phyloP scores from a whole-genome alignment of 2,113 vertebrate genomes.

The Anoura caudifer region DNA sequence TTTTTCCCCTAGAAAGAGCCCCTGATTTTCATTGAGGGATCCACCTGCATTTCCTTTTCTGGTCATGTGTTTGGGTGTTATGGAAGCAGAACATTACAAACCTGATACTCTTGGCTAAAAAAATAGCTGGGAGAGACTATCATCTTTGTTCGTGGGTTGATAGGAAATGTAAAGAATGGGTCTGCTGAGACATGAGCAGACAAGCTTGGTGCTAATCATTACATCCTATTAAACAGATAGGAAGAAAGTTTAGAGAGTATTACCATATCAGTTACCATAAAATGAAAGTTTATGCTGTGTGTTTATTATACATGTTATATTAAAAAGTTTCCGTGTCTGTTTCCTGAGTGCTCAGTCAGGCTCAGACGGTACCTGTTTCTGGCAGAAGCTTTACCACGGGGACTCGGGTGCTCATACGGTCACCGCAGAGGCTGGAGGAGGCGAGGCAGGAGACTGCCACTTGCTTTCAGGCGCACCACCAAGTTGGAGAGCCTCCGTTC shows the following conservation, averaged over 20 bases:
- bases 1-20: background rate
- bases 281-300: background rate
- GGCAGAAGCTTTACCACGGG: background rate
- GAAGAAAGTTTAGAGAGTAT: background rate
- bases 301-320: background rate
- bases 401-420: background rate
- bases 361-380: background rate
- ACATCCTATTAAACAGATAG: background rate
- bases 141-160: background rate
- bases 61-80: background rate
- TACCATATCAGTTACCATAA: background rate
- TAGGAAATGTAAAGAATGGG: background rate
- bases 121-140: background rate
- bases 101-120: background rate
- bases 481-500: background rate
- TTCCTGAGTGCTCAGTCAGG: background rate
- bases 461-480: background rate
- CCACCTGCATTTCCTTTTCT: background rate
- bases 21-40: background rate
- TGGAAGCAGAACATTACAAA: background rate
- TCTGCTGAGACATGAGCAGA: background rate
- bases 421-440: background rate
- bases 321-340: background rate
- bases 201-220: background rate
- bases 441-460: rapidly evolving